Base-by-base conservation (phyloP, 1,140 invertebrate species). In the Nilaparvata lugens region DNA sequence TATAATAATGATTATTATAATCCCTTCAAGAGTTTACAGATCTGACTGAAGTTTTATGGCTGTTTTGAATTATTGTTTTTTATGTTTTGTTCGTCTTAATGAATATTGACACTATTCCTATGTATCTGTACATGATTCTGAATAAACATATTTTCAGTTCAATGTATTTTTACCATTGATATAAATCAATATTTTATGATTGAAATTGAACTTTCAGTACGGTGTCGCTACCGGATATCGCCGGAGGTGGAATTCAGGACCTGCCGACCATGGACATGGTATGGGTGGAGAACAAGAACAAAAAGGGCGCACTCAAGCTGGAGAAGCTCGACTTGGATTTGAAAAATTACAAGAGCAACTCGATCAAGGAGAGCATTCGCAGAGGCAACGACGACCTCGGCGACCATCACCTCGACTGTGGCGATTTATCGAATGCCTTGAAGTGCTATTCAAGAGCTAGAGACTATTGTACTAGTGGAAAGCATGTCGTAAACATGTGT, bases 271-370 rank as follows among this genome's bases (percentile, higher is more conserved):
- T 95, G 45, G 95, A 98, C 73, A 83, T 86, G 57, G 79, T 83
- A 61, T 98, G 95, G 95, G 87, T 97, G 54, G 95, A 97, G 75
- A 84, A 85, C 13, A 87, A 87, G 67, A 87, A 88, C 9, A 98
- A 98, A 73, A 96, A 96, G 78, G n/a, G 93, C 56, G 93, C 93
- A 2, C 76, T 97, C 0, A 98, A 97, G 75, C 74, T 98, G 66
- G 96, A 99, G 73, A 98, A 98, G 75, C 79, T 98, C 55, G 95
- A 99, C 73, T 95, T 91, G 25, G 95, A 99, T 79, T 78, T 99
- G 58, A 99, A 98, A 77, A 98, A 98, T 75, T 98, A 98, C 72
- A 98, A 98, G 80, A 94, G 94, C 65, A 98, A 98, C 78, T 97
- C 95, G 7, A 98, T 98, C 58, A 97, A 94, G 71, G 91, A 94